Evolutionary conservation across 2,113 vertebrate species (phyloP).

Genomic region (Vicugna pacos): DNA sequence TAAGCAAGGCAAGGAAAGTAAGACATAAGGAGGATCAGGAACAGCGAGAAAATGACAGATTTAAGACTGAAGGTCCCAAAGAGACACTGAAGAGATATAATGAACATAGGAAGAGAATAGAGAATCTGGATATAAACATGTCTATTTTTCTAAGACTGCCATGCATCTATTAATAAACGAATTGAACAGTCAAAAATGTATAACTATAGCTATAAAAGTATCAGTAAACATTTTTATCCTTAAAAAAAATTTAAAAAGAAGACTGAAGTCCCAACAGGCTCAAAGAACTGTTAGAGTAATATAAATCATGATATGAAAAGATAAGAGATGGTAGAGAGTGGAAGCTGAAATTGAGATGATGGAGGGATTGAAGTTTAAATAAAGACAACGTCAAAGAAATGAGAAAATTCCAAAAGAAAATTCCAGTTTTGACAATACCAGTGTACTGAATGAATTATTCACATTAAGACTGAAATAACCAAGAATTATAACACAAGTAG

Average conservation of each 20-base stretch:
- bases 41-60: neutral
- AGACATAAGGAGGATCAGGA: neutral
- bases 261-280: neutral
- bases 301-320: neutral
- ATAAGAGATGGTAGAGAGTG: neutral
- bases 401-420: neutral
- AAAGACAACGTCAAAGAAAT: neutral
- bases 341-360: neutral
- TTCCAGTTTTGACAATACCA: neutral
- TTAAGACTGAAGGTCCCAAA: slow-evolving; percentile 18
- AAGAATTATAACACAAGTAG: neutral
- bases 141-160: slow-evolving; percentile 45
- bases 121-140: neutral
- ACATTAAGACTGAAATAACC: neutral
- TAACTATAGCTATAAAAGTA: neutral
- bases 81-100: neutral
- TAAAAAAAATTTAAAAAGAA: neutral
- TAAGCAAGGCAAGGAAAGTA: neutral
- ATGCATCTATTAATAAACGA: slow-evolving; percentile 24
- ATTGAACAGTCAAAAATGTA: neutral
- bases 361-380: neutral
- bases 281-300: neutral
- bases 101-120: neutral
- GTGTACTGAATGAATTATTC: neutral
- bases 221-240: neutral